Base-by-base conservation (phyloP, 2,113 vertebrate species). In the Amphiprion ocellaris region DNA sequence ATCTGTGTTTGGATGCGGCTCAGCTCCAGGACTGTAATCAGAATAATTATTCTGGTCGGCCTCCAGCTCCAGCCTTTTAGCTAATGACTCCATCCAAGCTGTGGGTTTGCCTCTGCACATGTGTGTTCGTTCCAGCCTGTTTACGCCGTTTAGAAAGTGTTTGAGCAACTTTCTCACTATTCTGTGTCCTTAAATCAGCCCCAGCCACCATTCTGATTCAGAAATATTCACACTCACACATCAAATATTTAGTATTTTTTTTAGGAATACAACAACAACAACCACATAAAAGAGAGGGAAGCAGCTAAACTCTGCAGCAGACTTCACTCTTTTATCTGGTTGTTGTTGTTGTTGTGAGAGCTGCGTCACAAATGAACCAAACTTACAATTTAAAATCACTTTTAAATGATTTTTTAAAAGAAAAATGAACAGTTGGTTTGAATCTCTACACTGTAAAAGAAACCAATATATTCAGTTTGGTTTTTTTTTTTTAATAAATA, bases 61-160 rank as follows among this genome's bases (percentile, higher is more conserved):
- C 67, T 91, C 84, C 90, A 90, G 84, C 88, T 90, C 61, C 50
- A 87, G 83, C 87, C 86, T 91, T 91, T 92, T 86, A 91, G 86
- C 70, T 91, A 87, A 92, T 90, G 89, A 90, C 82, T 1, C 26
- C 26, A 26, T 26, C 26, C 26, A 26, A 85, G 63, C 74, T 60
- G 77, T 67, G 52, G 74, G 28, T 82, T 79, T 59, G 33, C 74
- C 59, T 77, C 66, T 60, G 71, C 28, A 37, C 33, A 37, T n/a
- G 60, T 21, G 53, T 68, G 52, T 56, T 58, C 7, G 11, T 30
- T 55, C 4, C 30, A 30, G 30, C 26, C 33, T 37, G 33, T 37
- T 37, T 37, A 7, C 33, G 1, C 6, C 33, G 7, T 37, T 37
- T 10, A 37, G 6, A 7, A 10, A 37, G 9, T 7, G 6, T 37